These are phyloP conservation scores for Zhuqinia jingwanae DNA, from an alignment of 2,888 invertebrate species.

Conservation along the genomic window DNA sequence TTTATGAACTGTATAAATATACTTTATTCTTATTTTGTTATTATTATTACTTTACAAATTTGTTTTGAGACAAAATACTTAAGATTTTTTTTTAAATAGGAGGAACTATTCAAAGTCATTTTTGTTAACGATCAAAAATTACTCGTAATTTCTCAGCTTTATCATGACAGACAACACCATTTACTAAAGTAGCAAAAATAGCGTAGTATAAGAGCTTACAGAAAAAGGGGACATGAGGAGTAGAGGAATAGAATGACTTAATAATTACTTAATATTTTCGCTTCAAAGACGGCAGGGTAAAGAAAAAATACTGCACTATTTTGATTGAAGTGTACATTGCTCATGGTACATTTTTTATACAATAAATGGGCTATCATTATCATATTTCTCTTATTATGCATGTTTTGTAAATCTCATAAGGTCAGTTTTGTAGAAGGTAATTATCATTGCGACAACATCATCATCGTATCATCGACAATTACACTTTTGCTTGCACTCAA, in stretches of 20 bases:
- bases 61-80: conserved; percentile 39
- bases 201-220: neutral
- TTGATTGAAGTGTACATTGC: conserved; percentile 8
- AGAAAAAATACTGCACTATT: conserved; percentile 15
- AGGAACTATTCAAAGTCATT: conserved; percentile 47
- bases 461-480: neutral
- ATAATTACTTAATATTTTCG: neutral
- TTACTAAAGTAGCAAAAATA: conserved; percentile 47
- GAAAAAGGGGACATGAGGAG: neutral
- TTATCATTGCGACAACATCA: neutral
- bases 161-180: conserved; percentile 10
- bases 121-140: conserved; percentile 22
- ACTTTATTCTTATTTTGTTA: neutral
- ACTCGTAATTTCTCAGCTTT: neutral
- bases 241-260: neutral
- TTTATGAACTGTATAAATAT: neutral
- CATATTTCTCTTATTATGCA: neutral
- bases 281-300: neutral
- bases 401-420: conserved; percentile 50
- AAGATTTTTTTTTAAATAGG: conserved; percentile 4
- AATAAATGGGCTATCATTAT: no score
- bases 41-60: conserved; percentile 15
- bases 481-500: no score
- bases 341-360: neutral
- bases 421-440: conserved; percentile 39